Evolutionary conservation across 2,888 invertebrate species (phyloP), one percentile per base, ranked within the genome.

Genomic region (Metellina segmentata): DNA sequence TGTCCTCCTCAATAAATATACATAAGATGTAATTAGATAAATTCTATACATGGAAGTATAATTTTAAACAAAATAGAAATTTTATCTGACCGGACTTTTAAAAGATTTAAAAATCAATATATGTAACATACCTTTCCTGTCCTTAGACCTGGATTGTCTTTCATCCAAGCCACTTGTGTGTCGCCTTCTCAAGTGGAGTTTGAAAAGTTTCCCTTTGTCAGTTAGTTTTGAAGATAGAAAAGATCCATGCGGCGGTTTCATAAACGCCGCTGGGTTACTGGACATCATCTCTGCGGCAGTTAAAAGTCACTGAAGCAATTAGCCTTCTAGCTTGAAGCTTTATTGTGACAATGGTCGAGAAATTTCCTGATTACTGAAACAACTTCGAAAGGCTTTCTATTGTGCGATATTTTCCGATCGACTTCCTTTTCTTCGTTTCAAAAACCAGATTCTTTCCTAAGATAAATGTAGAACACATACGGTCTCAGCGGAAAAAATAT

Each of bases 91-190:
- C 34, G 1, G 1, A 34, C 34, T 34, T 34, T 34, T 2, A 34
- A 34, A 34, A 34, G 4, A 34, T 34, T 34, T 34, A 34, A 34
- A 34, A 34, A 34, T 34, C 34, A 34, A 34, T 34, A 34, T 34
- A 34, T 34, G 34, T n/a, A 74, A 70, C 88, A 74, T 48, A 91
- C 91, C 91, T 81, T 88, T 85, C 48, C 91, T 91, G 19, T 91
- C 91, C 75, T 91, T 91, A 9, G 91, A 91, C 74, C 91, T 78
- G 9, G 91, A 91, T 8, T 86, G 78, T 61, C 91, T 83, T 16
- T 91, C 91, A 7, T 91, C 91, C 8, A 86, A 86, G 13, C 89
- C 89, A 82, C 89, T 89, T 5, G 92, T 92, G 34, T 92, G 92
- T 48, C 92, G 53, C 53, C 92, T 85, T 34, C 92, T 85, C 78